Conservation (phyloP, 1,140 invertebrate species). For the Aphelenchoides besseyi region DNA sequence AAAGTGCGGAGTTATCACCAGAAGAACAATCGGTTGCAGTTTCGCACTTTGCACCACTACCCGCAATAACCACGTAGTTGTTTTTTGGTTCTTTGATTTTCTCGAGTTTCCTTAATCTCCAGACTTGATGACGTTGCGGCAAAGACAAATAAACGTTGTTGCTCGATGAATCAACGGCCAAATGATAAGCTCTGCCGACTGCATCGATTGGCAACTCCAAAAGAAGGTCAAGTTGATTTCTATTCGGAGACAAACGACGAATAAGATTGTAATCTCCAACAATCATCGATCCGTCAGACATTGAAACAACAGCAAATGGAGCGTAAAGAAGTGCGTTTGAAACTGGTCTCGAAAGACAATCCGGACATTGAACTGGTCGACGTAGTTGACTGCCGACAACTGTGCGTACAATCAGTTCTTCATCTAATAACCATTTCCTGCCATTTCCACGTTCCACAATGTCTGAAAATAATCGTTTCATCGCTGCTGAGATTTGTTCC, state of each 20-base stretch:
- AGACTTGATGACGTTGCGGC: not conserved
- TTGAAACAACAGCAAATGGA: not conserved
- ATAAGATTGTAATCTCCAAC: constrained; percentile 3
- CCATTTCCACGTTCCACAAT: not conserved
- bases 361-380: not conserved
- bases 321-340: not conserved
- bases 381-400: not conserved
- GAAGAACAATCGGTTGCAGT: not conserved
- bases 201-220: not conserved
- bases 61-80: not conserved
- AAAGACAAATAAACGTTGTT: not conserved
- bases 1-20: not conserved
- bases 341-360: not conserved
- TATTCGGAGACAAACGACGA: not conserved
- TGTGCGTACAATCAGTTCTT: not conserved
- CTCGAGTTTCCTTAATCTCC: not conserved
- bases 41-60: not conserved
- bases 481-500: not conserved
- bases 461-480: not conserved
- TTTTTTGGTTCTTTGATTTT: not conserved
- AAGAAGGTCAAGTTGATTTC: not conserved
- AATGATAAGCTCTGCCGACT: not conserved
- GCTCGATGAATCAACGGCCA: not conserved
- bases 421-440: not conserved
- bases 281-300: not conserved